A percentile compares a stretch with the other conserved stretches of the same genome.
Evolutionary conservation across 2,797 vertebrate genomes (phyloP).

Genomic region (Bovichtus diacanthus): DNA sequence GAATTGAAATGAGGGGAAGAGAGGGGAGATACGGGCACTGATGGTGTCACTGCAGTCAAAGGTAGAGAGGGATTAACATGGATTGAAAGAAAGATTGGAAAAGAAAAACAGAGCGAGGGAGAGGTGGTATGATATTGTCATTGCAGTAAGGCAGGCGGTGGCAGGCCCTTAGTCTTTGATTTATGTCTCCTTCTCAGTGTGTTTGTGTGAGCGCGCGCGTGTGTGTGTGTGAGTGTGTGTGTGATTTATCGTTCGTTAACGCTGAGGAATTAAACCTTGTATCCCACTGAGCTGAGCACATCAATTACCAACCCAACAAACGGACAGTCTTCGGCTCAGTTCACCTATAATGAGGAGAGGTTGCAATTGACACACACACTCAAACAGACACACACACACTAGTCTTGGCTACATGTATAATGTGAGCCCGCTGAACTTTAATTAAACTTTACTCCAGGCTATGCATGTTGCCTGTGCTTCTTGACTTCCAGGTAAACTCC

Average conservation of each 20-base stretch:
- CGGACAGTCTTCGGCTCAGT: slow-evolving; percentile 66
- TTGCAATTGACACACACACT: slow-evolving; percentile 39
- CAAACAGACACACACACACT: neutral
- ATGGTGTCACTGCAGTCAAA: slow-evolving; percentile 59
- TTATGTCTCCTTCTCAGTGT: slow-evolving; percentile 67
- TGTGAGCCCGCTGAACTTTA: neutral
- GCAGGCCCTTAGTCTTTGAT: slow-evolving; percentile 78
- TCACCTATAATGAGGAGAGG: slow-evolving; percentile 81
- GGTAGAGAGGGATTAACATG: slow-evolving; percentile 61
- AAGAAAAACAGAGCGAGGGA: slow-evolving; percentile 57
- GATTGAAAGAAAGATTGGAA: slow-evolving; percentile 56
- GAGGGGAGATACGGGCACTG: slow-evolving; percentile 40
- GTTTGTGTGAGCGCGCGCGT: slow-evolving; percentile 42
- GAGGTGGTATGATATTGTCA: slow-evolving; percentile 71
- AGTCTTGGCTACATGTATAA: neutral
- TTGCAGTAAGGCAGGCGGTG: slow-evolving; percentile 52
- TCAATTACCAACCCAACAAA: slow-evolving; percentile 80
- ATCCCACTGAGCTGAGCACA: slow-evolving; percentile 76
- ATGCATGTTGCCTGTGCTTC: neutral
- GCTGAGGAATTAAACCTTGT: slow-evolving; percentile 83
- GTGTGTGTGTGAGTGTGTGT: slow-evolving; percentile 18
- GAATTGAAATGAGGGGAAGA: slow-evolving; percentile 52
- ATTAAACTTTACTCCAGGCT: neutral
- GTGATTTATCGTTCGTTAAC: slow-evolving; percentile 85
- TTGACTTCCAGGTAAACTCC: slow-evolving; percentile 27